Conservation (phyloP, 2,888 invertebrate species). For the Polyommatus iphigenia region DNA sequence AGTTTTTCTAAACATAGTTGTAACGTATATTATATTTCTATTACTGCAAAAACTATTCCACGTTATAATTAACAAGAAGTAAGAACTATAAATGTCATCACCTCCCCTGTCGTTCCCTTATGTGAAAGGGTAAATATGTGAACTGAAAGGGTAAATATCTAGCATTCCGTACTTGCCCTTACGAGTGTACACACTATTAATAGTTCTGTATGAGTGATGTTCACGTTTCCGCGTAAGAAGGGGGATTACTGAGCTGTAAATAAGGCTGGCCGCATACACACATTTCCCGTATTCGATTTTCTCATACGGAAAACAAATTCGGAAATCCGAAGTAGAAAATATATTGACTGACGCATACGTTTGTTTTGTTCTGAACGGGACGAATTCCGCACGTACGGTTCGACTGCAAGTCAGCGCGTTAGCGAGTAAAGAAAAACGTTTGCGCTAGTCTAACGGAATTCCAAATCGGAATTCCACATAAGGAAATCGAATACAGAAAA, state of each 20-base stretch:
- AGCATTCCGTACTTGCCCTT: slow-evolving; percentile 18
- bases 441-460: no score
- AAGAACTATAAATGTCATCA: slow-evolving; percentile 21
- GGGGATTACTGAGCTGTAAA: neutral
- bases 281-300: neutral
- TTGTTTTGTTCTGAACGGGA: no score
- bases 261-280: neutral
- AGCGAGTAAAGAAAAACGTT: no score
- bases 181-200: neutral
- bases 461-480: no score
- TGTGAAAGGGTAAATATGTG: slow-evolving; percentile 13
- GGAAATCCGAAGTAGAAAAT: no score
- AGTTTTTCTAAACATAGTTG: neutral
- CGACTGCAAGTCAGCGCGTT: no score
- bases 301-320: no score
- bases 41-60: slow-evolving; percentile 5
- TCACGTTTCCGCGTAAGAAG: slow-evolving; percentile 10
- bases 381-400: no score
- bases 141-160: slow-evolving; percentile 7
- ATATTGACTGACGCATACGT: no score
- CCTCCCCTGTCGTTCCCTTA: neutral
- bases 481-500: no score
- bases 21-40: neutral
- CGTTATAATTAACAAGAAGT: neutral
- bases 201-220: neutral